Evolutionary conservation across 2,888 invertebrate genomes (phyloP).

Genomic region (Limnephilus rhombicus): DNA sequence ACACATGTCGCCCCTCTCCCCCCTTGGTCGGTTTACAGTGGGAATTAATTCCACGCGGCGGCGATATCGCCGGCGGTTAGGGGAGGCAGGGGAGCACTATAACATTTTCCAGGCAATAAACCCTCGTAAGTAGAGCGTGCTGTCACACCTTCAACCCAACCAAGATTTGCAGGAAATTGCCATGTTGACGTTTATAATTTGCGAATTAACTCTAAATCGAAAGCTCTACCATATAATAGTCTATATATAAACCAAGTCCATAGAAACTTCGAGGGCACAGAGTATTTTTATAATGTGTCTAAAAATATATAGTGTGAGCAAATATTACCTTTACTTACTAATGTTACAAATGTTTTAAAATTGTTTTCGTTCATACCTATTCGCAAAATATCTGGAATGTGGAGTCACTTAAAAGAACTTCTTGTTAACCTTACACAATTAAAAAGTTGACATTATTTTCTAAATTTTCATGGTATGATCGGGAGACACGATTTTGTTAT

Average conservation of each 20-base stretch:
- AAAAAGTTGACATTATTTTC: neutral
- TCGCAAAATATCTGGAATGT: neutral
- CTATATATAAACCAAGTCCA: too few species aligned
- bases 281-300: neutral
- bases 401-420: neutral
- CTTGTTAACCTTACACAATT: neutral
- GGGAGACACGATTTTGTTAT: neutral
- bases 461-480: neutral
- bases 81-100: constrained; percentile 47
- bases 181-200: neutral
- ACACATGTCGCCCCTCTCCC: constrained; percentile 39
- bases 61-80: constrained; percentile 48
- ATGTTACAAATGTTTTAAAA: neutral
- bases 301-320: too few species aligned
- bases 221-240: neutral
- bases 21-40: constrained; percentile 43
- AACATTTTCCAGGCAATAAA: constrained; percentile 65
- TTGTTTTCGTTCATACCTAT: neutral
- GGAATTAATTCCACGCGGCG: constrained; percentile 51
- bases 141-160: constrained; percentile 41
- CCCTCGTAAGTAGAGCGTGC: constrained; percentile 62
- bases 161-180: neutral
- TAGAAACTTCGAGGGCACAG: neutral
- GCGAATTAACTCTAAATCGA: neutral
- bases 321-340: neutral